Evolutionary conservation across 1,140 invertebrate genomes (phyloP), one percentile per base, ranked within the genome.

Genomic region (Tetragonula clypearis): DNA sequence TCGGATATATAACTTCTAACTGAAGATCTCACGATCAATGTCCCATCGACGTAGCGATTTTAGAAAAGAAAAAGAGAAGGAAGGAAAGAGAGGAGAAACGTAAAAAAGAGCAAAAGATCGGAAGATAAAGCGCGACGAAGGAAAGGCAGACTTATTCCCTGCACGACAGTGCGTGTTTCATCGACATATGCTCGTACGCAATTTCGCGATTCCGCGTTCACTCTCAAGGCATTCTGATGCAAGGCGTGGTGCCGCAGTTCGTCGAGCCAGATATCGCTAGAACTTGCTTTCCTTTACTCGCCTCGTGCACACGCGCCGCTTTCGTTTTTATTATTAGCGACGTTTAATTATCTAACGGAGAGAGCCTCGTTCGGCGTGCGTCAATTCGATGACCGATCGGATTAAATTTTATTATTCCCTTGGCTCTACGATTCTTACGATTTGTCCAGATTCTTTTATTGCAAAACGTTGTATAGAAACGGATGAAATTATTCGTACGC

Each of bases 221-320:
- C 87, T 88, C 84, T 86, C 79, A 56, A 76, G 69, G 75, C 90
- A 90, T 92, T 92, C 88, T 92, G 89, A 85, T 86, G 86, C 85
- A 90, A 92, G 90, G 91, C 89, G 91, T 92, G 91, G 91, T 91
- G 73, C 87, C 65, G 73, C 82, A 30, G 73, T 80, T 79, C 56
- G 69, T 53, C 80, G 83, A 74, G 82, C 84, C 89, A 84, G 83
- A 86, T 85, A 65, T 86, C 77, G 75, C 56, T 21, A 76, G 49
- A 81, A 90, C 84, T 89, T 73, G 84, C 86, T 87, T 90, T 86
- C 88, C 86, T 88, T 89, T 90, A 55, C 71, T 41, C 62, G 62
- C 23, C 21, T 69, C 79, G 84, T 84, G 77, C 68, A n/a, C 88
- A 66, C 30, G 60, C 83, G 76, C 30, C 60, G 81, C 83, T 90